Evolutionary conservation across 2,113 vertebrate species (phyloP), one percentile per base, ranked within the genome.

Genomic region (Xiphias gladius): DNA sequence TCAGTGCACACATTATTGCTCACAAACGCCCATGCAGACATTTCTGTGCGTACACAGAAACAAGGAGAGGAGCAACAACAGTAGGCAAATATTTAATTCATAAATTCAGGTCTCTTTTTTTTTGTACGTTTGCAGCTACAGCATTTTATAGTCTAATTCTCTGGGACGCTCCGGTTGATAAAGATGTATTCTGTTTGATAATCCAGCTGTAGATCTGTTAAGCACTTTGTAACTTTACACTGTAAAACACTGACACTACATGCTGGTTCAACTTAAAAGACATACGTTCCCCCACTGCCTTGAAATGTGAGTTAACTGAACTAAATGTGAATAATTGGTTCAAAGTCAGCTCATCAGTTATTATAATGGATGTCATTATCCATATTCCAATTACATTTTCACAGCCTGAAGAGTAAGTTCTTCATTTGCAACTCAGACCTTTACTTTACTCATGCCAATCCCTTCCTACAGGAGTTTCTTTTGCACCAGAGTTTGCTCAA

Each of bases 71-170:
- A 70, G 22, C 30, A 74, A 12, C 22, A 73, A 24, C 24, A 80
- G 35, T 72, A 19, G 19, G 37, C 43, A 67, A 6, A 66, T n/a
- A 20, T 30, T 79, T 76, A 37, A 85, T 83, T 83, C 70, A 84
- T 50, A 50, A 37, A 83, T 78, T 43, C 13, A 46, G 3, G n/a
- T 35, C 0, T 65, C 41, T 72, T 35, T 78, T 62, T 50, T 72
- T 35, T 78, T 62, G 20, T 71, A 16, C 24, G 10, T 71, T 72
- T 75, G 19, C 30, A 28, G 32, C 5, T 54, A 7, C 7, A 41
- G 16, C 1, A 37, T 41, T 2, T 19, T 41, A 35, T 63, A 1
- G 43, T 5, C 26, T 72, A n/a, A 13, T 65, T 50, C 11, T 46
- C 52, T 24, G 9, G 5, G 37, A 32, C 10, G 46, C 48, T 39